A percentile compares a stretch with the other conserved stretches of the same genome.
phyloP scores from a whole-genome alignment of 2,888 invertebrate species.

The Pseudococcus longispinus region DNA sequence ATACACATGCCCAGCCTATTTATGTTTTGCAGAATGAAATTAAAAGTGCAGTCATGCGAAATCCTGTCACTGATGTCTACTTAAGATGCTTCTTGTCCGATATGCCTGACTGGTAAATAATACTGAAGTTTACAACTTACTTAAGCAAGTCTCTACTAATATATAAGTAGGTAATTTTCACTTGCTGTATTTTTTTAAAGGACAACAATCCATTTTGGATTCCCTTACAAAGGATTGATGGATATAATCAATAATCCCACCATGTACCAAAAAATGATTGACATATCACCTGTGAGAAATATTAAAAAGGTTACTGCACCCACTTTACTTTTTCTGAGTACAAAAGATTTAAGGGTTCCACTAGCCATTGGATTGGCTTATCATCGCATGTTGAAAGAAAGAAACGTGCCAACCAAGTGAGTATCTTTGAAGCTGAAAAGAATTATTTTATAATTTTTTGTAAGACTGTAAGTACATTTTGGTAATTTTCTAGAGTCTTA shows the following conservation, averaged over 20 bases:
- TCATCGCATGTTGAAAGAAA: constrained; percentile 72
- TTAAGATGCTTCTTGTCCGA: constrained; percentile 77
- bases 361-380: constrained; percentile 76
- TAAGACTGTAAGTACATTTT: too few species aligned
- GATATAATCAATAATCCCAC: constrained; percentile 64
- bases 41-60: constrained; percentile 76
- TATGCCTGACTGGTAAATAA: constrained; percentile 84
- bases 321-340: constrained; percentile 79
- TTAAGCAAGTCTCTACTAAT: too few species aligned
- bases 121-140: too few species aligned
- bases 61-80: constrained; percentile 83
- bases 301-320: constrained; percentile 76
- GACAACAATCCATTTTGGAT: constrained; percentile 72
- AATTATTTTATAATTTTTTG: too few species aligned
- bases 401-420: constrained; percentile 73
- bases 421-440: constrained; percentile 59
- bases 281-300: constrained; percentile 74
- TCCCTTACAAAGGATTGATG: constrained; percentile 67
- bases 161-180: too few species aligned
- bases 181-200: constrained; percentile 62
- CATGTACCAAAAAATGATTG: constrained; percentile 69
- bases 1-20: too few species aligned
- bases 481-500: too few species aligned
- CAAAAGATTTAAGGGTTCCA: constrained; percentile 82
- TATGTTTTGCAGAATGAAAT: constrained; percentile 67